Conservation (phyloP, 2,888 invertebrate species). For the Drosophila formosana region DNA sequence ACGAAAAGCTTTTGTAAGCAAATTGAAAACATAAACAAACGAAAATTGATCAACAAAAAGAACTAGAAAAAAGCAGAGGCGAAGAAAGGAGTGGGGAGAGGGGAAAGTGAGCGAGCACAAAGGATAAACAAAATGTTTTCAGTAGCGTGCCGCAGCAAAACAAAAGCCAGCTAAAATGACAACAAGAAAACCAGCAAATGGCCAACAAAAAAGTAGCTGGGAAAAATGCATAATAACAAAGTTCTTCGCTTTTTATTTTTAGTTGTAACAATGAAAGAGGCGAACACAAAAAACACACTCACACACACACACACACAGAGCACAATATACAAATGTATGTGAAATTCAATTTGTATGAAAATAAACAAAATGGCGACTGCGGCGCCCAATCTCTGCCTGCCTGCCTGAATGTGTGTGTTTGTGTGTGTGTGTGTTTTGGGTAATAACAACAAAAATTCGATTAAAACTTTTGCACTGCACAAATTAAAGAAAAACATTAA, state of each 20-base stretch:
- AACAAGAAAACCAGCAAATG: constrained; percentile 36
- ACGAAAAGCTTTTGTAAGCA: constrained; percentile 82
- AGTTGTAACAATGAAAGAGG: constrained; percentile 40
- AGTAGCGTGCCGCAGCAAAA: constrained; percentile 42
- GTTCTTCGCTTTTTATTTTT: constrained; percentile 31
- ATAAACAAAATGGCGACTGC: constrained; percentile 74
- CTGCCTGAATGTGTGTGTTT: not conserved
- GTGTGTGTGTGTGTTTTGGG: constrained; percentile 26
- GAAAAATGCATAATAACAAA: constrained; percentile 68
- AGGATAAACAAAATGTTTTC: constrained; percentile 67
- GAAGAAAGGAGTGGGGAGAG: not conserved
- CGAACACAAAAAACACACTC: constrained; percentile 26
- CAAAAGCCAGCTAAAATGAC: constrained; percentile 59
- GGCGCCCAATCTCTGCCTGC: constrained; percentile 3
- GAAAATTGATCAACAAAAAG: constrained; percentile 70
- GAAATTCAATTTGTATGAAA: constrained; percentile 71
- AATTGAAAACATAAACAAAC: constrained; percentile 82
- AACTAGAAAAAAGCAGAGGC: constrained; percentile 41
- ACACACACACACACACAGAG: constrained; percentile 12
- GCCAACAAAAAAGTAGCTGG: constrained; percentile 37
- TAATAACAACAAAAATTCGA: constrained; percentile 69
- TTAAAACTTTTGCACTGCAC: constrained; percentile 74
- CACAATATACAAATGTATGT: constrained; percentile 54
- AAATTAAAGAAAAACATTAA: constrained; percentile 79
- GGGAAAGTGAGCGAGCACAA: constrained; percentile 36